A percentile compares a stretch with the other conserved stretches of the same genome.
Conservation (phyloP, 2,888 invertebrate genomes). For the Tetramorium bicarinatum region DNA sequence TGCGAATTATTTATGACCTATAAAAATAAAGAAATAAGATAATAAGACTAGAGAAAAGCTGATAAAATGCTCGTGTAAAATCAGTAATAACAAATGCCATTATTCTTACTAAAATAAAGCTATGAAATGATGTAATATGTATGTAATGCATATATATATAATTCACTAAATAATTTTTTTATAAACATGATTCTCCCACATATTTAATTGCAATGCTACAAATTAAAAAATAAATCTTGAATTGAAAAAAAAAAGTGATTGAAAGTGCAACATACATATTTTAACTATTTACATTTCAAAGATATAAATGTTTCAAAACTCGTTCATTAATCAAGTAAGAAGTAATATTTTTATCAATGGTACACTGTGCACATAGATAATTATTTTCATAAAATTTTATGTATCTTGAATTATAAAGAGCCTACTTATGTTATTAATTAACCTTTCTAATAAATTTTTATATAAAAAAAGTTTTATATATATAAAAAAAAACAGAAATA, state of each 20-base stretch:
- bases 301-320: neutral
- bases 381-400: neutral
- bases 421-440: conserved; percentile 49
- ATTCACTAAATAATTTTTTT: conserved; percentile 18
- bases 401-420: conserved; percentile 51
- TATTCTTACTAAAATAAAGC: conserved; percentile 12
- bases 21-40: conserved; percentile 23
- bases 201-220: conserved; percentile 15
- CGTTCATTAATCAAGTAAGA: conserved; percentile 11
- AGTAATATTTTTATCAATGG: neutral
- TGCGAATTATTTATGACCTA: conserved; percentile 5
- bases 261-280: conserved; percentile 18
- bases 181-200: neutral
- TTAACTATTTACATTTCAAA: conserved; percentile 25
- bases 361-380: neutral
- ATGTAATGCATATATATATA: neutral
- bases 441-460: conserved; percentile 19
- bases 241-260: conserved; percentile 4
- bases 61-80: conserved; percentile 40
- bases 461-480: neutral
- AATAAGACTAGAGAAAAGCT: conserved; percentile 44
- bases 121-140: conserved; percentile 10
- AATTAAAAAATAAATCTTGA: neutral
- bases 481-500: conserved; percentile 16
- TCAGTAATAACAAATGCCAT: conserved; percentile 36